Evolutionary conservation across 2,888 invertebrate species (phyloP).

Genomic region (Branchellion lobata): DNA sequence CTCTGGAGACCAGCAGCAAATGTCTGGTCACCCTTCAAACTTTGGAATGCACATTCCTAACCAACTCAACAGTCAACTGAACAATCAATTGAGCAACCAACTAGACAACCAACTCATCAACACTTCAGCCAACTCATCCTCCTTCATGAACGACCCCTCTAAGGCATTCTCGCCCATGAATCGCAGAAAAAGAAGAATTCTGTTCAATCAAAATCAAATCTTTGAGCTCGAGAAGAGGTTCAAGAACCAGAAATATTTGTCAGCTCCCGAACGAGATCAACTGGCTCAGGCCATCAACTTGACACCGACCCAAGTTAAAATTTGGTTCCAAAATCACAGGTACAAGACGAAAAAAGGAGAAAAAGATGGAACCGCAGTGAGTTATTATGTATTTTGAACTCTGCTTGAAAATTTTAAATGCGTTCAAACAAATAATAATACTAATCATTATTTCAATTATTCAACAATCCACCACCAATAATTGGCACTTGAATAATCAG

Average conservation of each 20-base stretch:
- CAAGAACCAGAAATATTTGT: slow-evolving; percentile 45
- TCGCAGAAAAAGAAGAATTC: slow-evolving; percentile 46
- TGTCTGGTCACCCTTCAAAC: neutral
- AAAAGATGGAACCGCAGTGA: neutral
- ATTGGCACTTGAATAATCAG: neutral
- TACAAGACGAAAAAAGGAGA: slow-evolving; percentile 44
- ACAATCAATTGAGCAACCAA: slow-evolving; percentile 5
- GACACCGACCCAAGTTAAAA: slow-evolving; percentile 47
- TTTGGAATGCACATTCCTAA: neutral
- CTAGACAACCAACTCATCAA: neutral
- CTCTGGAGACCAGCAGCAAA: slow-evolving; percentile 1
- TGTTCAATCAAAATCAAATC: slow-evolving; percentile 48
- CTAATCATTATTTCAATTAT: too few relatives aligned
- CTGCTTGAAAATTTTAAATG: neutral
- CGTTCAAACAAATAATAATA: too few relatives aligned
- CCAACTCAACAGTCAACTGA: neutral
- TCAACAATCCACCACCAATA: too few relatives aligned
- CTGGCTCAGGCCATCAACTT: slow-evolving; percentile 45
- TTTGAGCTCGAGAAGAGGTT: slow-evolving; percentile 46
- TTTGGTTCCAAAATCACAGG: slow-evolving; percentile 45
- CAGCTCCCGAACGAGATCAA: slow-evolving; percentile 49
- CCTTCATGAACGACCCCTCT: slow-evolving; percentile 14
- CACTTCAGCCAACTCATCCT: neutral
- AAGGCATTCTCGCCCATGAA: slow-evolving; percentile 5
- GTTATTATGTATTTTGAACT: neutral